These are phyloP conservation scores for Darevskia mixta DNA, from an alignment of 2,797 vertebrate species.

Conservation along the genomic window DNA sequence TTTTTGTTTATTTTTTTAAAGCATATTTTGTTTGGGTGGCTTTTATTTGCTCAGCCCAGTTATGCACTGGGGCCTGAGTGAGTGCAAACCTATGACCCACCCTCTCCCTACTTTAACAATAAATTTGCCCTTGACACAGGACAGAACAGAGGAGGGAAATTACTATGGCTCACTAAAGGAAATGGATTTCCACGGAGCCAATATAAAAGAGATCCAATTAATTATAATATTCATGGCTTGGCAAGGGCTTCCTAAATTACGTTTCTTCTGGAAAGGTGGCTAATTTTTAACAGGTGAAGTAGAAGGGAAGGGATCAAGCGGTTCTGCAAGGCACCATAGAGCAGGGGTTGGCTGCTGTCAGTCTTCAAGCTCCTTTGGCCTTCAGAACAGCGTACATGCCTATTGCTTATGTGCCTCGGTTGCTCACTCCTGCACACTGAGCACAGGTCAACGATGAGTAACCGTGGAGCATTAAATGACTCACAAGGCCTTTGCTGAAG, in stretches of 20 bases:
- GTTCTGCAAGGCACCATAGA: slow-evolving; percentile 69
- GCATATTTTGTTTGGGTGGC: background rate
- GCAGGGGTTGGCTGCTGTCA: background rate
- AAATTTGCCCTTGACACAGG: slow-evolving; percentile 71
- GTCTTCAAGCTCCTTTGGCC: background rate
- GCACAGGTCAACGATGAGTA: background rate
- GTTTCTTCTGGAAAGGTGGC: slow-evolving; percentile 75
- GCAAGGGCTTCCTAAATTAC: slow-evolving; percentile 74
- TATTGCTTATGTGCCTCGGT: background rate
- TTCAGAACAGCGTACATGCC: background rate
- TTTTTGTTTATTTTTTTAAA: too few relatives aligned
- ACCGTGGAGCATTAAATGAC: background rate
- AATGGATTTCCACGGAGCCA: slow-evolving; percentile 74
- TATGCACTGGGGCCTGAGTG: slow-evolving; percentile 78
- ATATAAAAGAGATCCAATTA: slow-evolving; percentile 78
- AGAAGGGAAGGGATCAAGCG: slow-evolving; percentile 76
- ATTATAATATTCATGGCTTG: slow-evolving; percentile 75
- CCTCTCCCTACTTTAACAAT: slow-evolving; percentile 70
- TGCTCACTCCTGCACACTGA: background rate
- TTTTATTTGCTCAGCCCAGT: slow-evolving; percentile 73
- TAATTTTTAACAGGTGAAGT: slow-evolving; percentile 76
- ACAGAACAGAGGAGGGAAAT: slow-evolving; percentile 72
- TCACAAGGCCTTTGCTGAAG: background rate
- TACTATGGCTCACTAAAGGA: slow-evolving; percentile 71
- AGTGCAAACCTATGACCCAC: slow-evolving; percentile 68